These are phyloP conservation scores for Hyla sarda DNA, from an alignment of 2,113 vertebrate genomes.

Conservation along the genomic window DNA sequence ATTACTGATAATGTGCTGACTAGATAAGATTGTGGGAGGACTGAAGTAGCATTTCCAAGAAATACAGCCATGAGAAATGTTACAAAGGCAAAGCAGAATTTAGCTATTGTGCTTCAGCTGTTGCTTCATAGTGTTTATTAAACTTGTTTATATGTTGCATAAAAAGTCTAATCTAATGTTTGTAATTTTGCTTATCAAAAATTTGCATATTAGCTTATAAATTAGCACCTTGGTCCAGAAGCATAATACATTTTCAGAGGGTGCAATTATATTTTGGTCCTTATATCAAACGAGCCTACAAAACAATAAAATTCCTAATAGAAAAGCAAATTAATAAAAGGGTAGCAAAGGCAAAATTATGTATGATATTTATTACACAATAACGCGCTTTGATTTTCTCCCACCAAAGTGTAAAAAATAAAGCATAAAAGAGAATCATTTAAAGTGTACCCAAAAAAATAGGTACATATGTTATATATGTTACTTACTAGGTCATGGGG, in stretches of 20 bases:
- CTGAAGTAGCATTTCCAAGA: not conserved
- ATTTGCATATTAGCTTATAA: not conserved
- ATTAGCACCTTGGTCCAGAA: not conserved
- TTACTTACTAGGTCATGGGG: no score
- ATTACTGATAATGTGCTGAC: slow-evolving; percentile 24
- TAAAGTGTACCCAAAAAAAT: no score
- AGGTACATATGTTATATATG: no score
- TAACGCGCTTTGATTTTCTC: not conserved
- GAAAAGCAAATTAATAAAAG: not conserved
- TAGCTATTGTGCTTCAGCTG: not conserved
- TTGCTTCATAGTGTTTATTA: not conserved
- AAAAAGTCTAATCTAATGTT: not conserved
- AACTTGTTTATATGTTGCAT: not conserved
- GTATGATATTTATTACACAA: not conserved
- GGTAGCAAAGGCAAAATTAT: not conserved
- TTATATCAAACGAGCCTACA: not conserved
- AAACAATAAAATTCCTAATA: not conserved
- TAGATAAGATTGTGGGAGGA: slow-evolving; percentile 30
- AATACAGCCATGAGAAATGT: slow-evolving; percentile 11
- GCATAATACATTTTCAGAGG: not conserved
- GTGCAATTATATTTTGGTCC: not conserved
- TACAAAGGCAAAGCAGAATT: slow-evolving; percentile 8
- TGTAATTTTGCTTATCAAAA: not conserved
- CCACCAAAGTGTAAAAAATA: no score
- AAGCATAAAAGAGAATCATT: no score